Conservation (phyloP, 2,888 invertebrate genomes). For the Sipha maydis region DNA sequence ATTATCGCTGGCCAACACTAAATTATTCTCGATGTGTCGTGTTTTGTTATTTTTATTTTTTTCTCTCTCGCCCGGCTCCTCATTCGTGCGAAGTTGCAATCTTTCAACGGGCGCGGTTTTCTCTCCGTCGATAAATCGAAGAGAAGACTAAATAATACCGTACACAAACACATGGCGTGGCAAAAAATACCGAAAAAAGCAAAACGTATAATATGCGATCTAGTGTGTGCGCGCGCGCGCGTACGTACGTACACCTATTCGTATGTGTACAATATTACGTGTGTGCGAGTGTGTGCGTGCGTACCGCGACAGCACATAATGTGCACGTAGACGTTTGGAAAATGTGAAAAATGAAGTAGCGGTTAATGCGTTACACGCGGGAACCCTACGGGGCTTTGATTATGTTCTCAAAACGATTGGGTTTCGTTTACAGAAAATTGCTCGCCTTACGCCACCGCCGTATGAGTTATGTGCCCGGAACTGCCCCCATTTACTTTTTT, state of each 20-base stretch:
- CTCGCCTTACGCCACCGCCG: constrained; percentile 49
- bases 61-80: background rate
- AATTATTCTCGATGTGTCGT: constrained; percentile 22
- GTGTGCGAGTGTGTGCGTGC: background rate
- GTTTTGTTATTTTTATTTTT: background rate
- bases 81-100: constrained; percentile 60
- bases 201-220: background rate
- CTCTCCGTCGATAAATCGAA: constrained; percentile 18
- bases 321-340: constrained; percentile 58
- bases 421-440: constrained; percentile 62
- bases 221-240: background rate
- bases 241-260: background rate
- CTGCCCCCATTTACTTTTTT: constrained; percentile 57
- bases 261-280: background rate
- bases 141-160: constrained; percentile 39
- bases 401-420: constrained; percentile 62
- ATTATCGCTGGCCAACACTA: constrained; percentile 31
- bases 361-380: constrained; percentile 59
- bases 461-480: constrained; percentile 61
- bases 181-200: background rate
- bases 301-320: constrained; percentile 37
- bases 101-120: constrained; percentile 57
- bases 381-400: constrained; percentile 61
- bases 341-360: constrained; percentile 62
- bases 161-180: background rate